A percentile compares a stretch with the other conserved stretches of the same genome.
phyloP scores from a whole-genome alignment of 2,113 vertebrate species.

The Ceyx melanurus region DNA sequence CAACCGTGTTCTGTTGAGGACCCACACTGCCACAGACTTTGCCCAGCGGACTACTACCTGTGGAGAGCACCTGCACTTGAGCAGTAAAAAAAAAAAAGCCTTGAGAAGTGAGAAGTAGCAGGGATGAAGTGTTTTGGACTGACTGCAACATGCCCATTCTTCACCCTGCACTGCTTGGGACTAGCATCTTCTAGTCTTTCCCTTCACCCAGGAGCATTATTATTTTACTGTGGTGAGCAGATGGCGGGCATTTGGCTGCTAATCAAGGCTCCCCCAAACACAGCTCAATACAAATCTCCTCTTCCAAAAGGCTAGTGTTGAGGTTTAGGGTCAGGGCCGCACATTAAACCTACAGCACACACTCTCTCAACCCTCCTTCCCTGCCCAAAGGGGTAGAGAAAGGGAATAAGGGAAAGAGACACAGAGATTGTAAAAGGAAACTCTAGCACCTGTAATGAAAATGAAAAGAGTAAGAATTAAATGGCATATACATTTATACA shows the following conservation, averaged over 20 bases:
- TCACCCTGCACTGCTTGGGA: neutral
- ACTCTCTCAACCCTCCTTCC: too few species aligned
- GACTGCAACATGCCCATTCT: neutral
- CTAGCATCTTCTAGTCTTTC: neutral
- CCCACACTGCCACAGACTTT: neutral
- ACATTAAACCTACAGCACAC: too few species aligned
- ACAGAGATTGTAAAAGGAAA: too few species aligned
- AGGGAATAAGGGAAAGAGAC: too few species aligned
- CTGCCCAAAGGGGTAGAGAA: too few species aligned
- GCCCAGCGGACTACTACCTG: neutral
- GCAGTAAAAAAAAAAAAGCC: neutral
- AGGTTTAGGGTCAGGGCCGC: too few species aligned
- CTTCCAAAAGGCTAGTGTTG: neutral
- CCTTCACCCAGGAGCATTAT: neutral
- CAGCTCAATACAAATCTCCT: neutral
- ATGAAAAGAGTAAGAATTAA: too few species aligned
- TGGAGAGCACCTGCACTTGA: fast-evolving
- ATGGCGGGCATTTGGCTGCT: neutral
- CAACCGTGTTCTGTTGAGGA: fast-evolving
- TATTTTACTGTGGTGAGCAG: neutral
- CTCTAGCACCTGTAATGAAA: too few species aligned
- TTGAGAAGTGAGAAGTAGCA: neutral
- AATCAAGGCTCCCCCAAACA: neutral
- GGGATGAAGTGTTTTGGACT: neutral
- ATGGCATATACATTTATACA: too few species aligned